Evolutionary conservation across 2,113 vertebrate genomes (phyloP).

Genomic region (Labrus mixtus): DNA sequence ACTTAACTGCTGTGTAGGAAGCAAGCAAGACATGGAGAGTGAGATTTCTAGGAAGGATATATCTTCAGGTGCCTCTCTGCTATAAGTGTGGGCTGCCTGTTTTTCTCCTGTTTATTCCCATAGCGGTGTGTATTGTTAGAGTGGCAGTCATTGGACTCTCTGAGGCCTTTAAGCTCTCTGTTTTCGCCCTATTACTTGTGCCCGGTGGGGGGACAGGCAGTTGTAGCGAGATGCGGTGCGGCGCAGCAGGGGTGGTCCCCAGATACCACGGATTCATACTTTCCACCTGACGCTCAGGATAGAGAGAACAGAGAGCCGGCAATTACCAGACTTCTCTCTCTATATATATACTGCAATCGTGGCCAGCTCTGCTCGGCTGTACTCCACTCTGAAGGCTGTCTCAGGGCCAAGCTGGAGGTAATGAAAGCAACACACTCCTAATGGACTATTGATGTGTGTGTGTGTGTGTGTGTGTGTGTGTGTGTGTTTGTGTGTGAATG

Average conservation of each 20-base stretch:
- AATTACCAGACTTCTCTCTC: constrained; percentile 75
- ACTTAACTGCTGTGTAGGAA: constrained; percentile 26
- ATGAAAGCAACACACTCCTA: constrained; percentile 79
- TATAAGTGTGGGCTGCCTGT: constrained; percentile 32
- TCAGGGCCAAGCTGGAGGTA: constrained; percentile 77
- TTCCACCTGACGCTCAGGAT: constrained; percentile 73
- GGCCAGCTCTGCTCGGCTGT: constrained; percentile 59
- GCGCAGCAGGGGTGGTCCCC: constrained; percentile 69
- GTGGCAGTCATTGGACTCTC: constrained; percentile 70
- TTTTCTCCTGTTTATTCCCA: constrained; percentile 47
- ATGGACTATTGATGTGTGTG: constrained; percentile 75
- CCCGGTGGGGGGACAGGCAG: constrained; percentile 66
- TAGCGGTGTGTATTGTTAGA: constrained; percentile 56
- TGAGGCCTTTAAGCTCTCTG: constrained; percentile 68
- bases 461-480: constrained; percentile 29
- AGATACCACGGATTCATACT: constrained; percentile 74
- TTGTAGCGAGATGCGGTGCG: constrained; percentile 57
- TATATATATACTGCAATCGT: constrained; percentile 66
- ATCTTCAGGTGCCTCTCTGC: constrained; percentile 51
- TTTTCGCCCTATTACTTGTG: constrained; percentile 66
- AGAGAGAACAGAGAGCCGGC: constrained; percentile 75
- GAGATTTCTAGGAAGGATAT: constrained; percentile 38
- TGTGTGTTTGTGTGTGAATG: constrained; percentile 27
- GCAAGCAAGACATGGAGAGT: constrained; percentile 43
- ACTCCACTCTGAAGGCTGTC: constrained; percentile 73